These are phyloP conservation scores for Triplophysa rosa DNA, from an alignment of 2,113 vertebrate species.

Conservation along the genomic window DNA sequence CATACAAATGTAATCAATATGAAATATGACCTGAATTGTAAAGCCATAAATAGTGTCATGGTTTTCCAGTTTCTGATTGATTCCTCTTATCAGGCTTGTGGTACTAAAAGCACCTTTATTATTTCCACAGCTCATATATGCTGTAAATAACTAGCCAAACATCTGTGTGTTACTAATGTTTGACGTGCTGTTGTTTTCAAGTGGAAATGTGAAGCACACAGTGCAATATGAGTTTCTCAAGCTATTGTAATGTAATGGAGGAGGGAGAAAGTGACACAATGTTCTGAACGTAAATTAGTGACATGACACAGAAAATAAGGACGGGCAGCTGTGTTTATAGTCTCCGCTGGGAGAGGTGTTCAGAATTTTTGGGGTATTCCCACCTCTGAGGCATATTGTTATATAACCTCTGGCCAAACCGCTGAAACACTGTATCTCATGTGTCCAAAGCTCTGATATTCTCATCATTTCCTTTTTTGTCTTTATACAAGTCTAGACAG, in stretches of 20 bases:
- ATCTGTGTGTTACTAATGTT: constrained; percentile 1
- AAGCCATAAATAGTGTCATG: neutral
- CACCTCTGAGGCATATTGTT: neutral
- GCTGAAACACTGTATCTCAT: neutral
- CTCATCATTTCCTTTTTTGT: neutral
- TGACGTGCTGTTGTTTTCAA: neutral
- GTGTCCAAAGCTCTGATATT: constrained; percentile 20
- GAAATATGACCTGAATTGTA: neutral
- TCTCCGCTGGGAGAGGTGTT: neutral
- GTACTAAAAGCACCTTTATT: neutral
- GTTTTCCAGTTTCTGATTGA: neutral
- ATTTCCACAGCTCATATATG: neutral
- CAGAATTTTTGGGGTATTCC: neutral
- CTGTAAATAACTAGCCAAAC: neutral
- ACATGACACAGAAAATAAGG: constrained; percentile 4
- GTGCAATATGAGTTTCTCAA: neutral
- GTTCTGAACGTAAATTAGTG: constrained; percentile 6
- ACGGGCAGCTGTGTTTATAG: neutral
- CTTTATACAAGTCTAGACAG: constrained; percentile 12
- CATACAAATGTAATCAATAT: neutral
- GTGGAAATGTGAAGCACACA: neutral
- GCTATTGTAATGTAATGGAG: neutral
- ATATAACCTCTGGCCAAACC: neutral
- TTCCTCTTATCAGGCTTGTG: neutral
- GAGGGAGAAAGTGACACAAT: constrained; percentile 1